A percentile compares a stretch with the other conserved stretches of the same genome.
These are phyloP conservation scores for Apocheima hispidaria DNA, from an alignment of 2,888 invertebrate species.

Conservation along the genomic window DNA sequence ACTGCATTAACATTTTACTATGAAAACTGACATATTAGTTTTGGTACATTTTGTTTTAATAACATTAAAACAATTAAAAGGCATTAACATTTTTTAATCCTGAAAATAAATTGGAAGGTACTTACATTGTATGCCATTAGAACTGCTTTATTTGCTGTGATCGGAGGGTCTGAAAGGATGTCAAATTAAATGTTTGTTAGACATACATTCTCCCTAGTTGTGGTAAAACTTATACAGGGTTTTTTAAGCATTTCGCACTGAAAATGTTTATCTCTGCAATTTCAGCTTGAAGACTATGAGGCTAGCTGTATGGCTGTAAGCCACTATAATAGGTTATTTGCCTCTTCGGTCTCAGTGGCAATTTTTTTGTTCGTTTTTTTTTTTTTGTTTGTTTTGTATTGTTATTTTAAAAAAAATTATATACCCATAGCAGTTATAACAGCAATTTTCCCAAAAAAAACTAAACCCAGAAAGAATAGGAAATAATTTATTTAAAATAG, in stretches of 20 bases:
- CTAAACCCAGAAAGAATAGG: too few relatives aligned
- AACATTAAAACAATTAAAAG: neutral
- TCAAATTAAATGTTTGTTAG: neutral
- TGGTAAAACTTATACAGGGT: neutral
- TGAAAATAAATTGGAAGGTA: neutral
- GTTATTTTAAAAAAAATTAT: too few relatives aligned
- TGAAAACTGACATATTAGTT: too few relatives aligned
- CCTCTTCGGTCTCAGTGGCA: neutral
- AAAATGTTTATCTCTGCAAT: neutral
- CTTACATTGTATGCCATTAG: constrained; percentile 63
- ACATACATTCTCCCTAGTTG: neutral
- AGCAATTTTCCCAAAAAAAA: too few relatives aligned
- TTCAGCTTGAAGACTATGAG: neutral
- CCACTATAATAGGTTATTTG: neutral
- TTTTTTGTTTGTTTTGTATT: too few relatives aligned
- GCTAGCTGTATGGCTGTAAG: neutral
- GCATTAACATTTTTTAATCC: neutral
- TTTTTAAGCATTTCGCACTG: neutral
- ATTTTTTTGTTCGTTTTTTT: neutral
- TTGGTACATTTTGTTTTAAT: neutral
- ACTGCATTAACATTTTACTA: too few relatives aligned
- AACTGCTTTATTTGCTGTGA: neutral
- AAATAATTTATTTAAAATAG: too few relatives aligned
- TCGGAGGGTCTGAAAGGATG: neutral
- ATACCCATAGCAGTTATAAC: too few relatives aligned